Evolutionary conservation across 1,140 invertebrate species (phyloP).

Genomic region (Pseudobourletiella spinata): DNA sequence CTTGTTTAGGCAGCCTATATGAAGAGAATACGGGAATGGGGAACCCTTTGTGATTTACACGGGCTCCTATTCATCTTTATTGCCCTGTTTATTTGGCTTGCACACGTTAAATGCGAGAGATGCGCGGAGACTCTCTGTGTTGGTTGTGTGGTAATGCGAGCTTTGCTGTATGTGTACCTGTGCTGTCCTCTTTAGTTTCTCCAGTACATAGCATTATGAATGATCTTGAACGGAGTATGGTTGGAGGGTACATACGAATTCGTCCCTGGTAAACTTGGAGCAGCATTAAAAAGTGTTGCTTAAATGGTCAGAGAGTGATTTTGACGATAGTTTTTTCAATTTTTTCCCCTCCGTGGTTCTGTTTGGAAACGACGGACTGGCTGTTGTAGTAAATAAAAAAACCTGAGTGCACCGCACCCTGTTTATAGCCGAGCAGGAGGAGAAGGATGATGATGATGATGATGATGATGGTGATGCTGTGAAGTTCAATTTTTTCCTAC

Average conservation of each 20-base stretch:
- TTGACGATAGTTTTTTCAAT: background rate
- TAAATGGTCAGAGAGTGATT: background rate
- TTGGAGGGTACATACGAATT: background rate
- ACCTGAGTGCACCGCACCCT: constrained; percentile 2
- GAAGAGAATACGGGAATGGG: no score
- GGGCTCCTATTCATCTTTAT: background rate
- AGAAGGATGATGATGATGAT: background rate
- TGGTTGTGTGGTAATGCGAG: background rate
- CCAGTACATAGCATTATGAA: background rate
- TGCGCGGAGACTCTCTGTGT: no score
- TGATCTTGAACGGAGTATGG: background rate
- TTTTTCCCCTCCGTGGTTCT: background rate
- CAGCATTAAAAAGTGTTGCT: background rate
- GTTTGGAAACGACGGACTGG: background rate
- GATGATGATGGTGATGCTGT: background rate
- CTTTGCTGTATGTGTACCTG: background rate
- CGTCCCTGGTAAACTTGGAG: background rate
- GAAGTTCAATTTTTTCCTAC: background rate
- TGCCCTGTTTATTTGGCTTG: constrained; percentile 9
- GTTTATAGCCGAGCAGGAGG: background rate
- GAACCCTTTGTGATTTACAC: background rate
- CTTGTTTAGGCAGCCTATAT: no score
- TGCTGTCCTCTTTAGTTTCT: background rate
- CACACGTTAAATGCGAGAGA: background rate
- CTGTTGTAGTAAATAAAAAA: background rate